phyloP scores from a whole-genome alignment of 2,797 vertebrate genomes.

The Leucoraja ocellata region DNA sequence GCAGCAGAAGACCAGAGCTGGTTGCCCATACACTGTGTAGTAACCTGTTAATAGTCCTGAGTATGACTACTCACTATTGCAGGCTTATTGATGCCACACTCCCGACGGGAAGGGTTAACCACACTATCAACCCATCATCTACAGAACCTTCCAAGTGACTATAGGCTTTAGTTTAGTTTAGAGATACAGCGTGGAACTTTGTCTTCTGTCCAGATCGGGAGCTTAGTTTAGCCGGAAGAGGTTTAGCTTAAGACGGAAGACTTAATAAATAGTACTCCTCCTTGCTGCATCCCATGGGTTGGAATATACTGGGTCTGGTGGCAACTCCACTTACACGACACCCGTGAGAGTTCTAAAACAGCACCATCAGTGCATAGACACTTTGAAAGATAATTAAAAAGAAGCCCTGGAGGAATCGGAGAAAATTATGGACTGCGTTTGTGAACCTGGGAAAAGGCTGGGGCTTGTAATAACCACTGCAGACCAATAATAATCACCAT shows the following conservation, averaged over 20 bases:
- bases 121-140: background rate
- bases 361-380: background rate
- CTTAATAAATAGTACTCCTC: background rate
- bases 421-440: background rate
- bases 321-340: background rate
- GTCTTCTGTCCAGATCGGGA: background rate
- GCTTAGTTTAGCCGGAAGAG: background rate
- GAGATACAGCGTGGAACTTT: background rate
- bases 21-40: background rate
- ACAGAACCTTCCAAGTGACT: background rate
- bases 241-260: background rate
- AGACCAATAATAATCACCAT: background rate
- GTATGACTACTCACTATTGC: background rate
- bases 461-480: background rate
- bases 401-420: background rate
- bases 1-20: no score
- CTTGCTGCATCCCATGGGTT: background rate
- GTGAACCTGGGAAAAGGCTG: background rate
- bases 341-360: background rate
- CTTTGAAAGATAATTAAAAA: conserved; percentile 29
- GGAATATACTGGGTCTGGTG: background rate
- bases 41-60: background rate
- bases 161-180: no score
- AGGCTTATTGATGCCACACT: background rate
- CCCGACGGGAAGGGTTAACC: background rate